phyloP scores from a whole-genome alignment of 2,113 vertebrate genomes.

The Benitochromis conjunctus region DNA sequence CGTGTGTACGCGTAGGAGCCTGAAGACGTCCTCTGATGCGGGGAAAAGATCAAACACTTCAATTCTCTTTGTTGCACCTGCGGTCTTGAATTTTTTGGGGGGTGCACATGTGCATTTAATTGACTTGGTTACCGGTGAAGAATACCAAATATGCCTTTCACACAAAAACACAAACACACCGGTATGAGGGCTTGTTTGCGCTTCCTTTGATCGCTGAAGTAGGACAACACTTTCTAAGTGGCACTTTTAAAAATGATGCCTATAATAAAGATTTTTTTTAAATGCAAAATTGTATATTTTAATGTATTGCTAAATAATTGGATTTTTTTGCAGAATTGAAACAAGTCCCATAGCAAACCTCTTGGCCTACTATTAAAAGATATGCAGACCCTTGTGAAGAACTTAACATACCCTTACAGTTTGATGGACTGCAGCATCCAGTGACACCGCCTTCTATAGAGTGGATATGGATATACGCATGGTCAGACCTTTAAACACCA shows the following conservation, averaged over 20 bases:
- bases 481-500: background rate
- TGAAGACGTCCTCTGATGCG: background rate
- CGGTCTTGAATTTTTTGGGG: background rate
- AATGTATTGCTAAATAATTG: background rate
- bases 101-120: background rate
- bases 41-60: constrained; percentile 23
- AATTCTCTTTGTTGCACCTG: background rate
- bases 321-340: background rate
- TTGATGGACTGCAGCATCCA: background rate
- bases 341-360: background rate
- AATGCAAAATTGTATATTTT: background rate
- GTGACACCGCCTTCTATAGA: background rate
- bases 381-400: background rate
- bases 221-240: background rate
- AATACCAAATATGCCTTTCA: background rate
- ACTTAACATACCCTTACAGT: background rate
- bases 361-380: background rate
- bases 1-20: background rate
- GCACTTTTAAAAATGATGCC: background rate
- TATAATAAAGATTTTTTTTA: background rate
- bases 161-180: background rate
- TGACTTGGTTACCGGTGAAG: background rate
- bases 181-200: background rate
- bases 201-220: background rate
- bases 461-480: background rate